Conservation (phyloP, 1,140 invertebrate species). For the Pogonomyrmex californicus region DNA sequence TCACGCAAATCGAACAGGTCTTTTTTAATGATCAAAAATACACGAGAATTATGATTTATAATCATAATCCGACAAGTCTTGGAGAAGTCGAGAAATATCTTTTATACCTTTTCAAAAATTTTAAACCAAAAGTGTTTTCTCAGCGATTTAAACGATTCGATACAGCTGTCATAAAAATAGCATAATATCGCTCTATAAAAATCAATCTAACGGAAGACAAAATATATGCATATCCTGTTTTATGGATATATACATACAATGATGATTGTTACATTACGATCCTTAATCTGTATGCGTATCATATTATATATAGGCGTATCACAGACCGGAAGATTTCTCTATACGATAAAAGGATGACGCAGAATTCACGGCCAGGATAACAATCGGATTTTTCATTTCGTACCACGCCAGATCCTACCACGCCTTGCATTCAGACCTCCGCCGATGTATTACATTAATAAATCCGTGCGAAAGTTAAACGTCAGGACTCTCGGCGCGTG, state of each 20-base stretch:
- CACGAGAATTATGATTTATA: not conserved
- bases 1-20: not conserved
- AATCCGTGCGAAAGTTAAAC: conserved; percentile 9
- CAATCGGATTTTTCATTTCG: not conserved
- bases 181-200: not conserved
- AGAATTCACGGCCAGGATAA: conserved; percentile 5
- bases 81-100: not conserved
- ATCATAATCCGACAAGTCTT: not conserved
- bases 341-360: not conserved
- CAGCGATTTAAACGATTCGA: not conserved
- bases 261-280: conserved; percentile 5
- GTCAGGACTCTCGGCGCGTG: not conserved
- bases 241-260: not conserved
- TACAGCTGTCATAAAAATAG: not conserved
- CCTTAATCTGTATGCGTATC: not conserved
- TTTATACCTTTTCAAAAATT: not conserved
- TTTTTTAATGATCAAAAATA: not conserved
- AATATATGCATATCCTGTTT: not conserved
- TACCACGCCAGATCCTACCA: not conserved
- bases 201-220: not conserved
- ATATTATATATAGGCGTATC: not conserved
- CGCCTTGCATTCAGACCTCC: conserved; percentile 4
- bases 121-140: not conserved
- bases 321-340: not conserved
- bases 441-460: not conserved